Conservation (phyloP, 2,888 invertebrate species). For the Mycalesis mineus region DNA sequence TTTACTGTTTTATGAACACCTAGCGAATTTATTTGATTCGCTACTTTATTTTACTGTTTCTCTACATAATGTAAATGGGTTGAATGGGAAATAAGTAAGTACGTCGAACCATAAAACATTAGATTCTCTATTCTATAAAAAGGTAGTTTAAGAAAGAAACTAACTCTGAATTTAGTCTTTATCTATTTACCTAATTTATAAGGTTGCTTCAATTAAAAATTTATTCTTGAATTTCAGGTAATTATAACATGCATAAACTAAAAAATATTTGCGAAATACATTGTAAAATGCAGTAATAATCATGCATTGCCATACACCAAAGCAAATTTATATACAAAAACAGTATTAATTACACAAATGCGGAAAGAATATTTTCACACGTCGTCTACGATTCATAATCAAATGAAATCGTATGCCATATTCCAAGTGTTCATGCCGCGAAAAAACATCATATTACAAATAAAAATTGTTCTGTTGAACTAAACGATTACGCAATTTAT, state of each 20-base stretch:
- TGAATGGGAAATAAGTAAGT: not conserved
- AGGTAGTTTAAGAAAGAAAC: not conserved
- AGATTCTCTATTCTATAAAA: conserved; percentile 16
- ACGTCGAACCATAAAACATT: conserved; percentile 16
- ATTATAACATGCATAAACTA: conserved; percentile 23
- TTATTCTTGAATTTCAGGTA: not conserved
- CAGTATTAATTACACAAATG: conserved; percentile 7
- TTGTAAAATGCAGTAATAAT: conserved; percentile 40
- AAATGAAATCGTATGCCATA: conserved; percentile 36
- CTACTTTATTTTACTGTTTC: conserved; percentile 13
- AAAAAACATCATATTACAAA: conserved; percentile 5
- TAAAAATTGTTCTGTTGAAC: conserved; percentile 35
- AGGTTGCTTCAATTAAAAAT: not conserved
- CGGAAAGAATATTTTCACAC: not conserved
- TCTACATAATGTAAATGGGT: conserved; percentile 15
- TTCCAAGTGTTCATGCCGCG: conserved; percentile 32
- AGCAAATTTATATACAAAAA: conserved; percentile 41
- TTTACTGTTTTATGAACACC: conserved; percentile 19
- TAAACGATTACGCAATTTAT: conserved; percentile 52
- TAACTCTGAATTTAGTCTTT: not conserved
- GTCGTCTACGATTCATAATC: not conserved
- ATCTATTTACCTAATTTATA: not conserved
- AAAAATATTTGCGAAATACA: conserved; percentile 19
- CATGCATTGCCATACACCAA: conserved; percentile 63
- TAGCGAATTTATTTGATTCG: conserved; percentile 26